These are phyloP conservation scores for Amblyopsis rosae DNA, from an alignment of 2,113 vertebrate species.

Conservation along the genomic window DNA sequence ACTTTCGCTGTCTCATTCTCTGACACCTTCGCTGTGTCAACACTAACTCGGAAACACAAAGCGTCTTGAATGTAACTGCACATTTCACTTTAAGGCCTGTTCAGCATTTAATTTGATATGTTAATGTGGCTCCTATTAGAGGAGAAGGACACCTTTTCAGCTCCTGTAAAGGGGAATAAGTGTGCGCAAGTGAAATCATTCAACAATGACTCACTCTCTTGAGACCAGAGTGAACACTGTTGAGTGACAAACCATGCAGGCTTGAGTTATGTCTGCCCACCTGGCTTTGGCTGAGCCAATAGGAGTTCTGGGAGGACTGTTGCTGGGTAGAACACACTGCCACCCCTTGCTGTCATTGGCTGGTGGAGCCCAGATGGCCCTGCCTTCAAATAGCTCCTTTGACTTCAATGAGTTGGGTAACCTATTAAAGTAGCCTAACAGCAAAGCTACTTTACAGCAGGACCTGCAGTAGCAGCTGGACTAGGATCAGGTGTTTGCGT, in stretches of 20 bases:
- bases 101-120: constrained; percentile 5
- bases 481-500: too few species aligned
- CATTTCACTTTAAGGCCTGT: neutral
- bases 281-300: constrained; percentile 55
- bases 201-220: constrained; percentile 31
- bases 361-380: constrained; percentile 20
- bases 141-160: neutral
- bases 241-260: constrained; percentile 27
- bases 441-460: neutral
- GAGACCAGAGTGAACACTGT: constrained; percentile 22
- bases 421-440: constrained; percentile 46
- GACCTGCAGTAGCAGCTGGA: constrained; percentile 5
- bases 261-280: constrained; percentile 44
- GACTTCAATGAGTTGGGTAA: constrained; percentile 43
- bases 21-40: constrained; percentile 42
- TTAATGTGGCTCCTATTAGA: neutral
- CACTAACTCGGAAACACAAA: constrained; percentile 28
- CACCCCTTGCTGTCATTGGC: constrained; percentile 73
- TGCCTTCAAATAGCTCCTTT: constrained; percentile 47
- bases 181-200: neutral
- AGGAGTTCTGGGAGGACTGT: constrained; percentile 56
- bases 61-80: constrained; percentile 20
- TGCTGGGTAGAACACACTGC: constrained; percentile 71
- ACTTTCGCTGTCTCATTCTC: constrained; percentile 37
- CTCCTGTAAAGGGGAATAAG: neutral